Base-by-base conservation (phyloP, 1,140 invertebrate species). In the Rhopalosiphum padi region DNA sequence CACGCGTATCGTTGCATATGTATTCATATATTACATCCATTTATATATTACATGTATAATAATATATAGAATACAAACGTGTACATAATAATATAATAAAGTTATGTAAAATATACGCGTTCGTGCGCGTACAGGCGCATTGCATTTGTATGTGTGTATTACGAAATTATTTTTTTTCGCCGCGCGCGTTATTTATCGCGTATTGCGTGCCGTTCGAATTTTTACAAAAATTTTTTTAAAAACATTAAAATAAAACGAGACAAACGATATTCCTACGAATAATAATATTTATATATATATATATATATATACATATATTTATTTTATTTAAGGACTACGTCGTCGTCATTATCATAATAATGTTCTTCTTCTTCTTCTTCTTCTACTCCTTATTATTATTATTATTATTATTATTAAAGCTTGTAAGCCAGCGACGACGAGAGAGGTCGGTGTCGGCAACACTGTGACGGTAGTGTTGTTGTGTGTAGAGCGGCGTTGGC, bases 361-460 rank as follows among this genome's bases (percentile, higher is more conserved):
- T 86, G 43, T 51, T 88, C 30, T 60, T 60, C 55, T 60, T 30
- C 60, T 68, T 15, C 25, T 68, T n/a, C 1, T 83, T 91, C 11
- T 77, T 68, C 30, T 68, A 6, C 30, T 77, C 3, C 3, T 77
- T 35, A 4, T 85, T 82, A 23, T 85, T 92, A 25, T 92, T 55
- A 92, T 53, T 51, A 93, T 85, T 93, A 43, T 93, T 93, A 53
- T 93, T 68, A 90, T 60, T 90, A 43, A 90, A 90, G 89, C 89
- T 90, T 35, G 91, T 68, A 89, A 93, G 91, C 35, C 23, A 87
- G 83, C 53, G 48, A 46, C 82, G 51, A 93, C 35, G 91, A 91
- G 91, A 94, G 94, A 93, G 94, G 91, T 83, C 88, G 88, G 88
- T 89, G 88, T 89, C 88, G 88, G 88, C 88, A 89, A 89, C 88